Conservation (phyloP, 1,140 invertebrate genomes). For the Neelides sp. region DNA sequence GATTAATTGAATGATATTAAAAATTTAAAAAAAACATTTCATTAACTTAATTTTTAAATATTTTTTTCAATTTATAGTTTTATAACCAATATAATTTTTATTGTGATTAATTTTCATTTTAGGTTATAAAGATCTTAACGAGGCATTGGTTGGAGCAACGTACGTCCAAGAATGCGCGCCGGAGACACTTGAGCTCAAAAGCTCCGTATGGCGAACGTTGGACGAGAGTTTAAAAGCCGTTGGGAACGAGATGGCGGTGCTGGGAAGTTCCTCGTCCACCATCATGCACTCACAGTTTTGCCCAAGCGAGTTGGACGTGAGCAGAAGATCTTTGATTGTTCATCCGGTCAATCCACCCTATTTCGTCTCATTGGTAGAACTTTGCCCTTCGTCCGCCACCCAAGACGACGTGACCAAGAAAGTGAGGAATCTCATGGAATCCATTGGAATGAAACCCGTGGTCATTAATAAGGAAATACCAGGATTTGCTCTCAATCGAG, state of each 20-base stretch:
- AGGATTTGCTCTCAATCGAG: slow-evolving; percentile 85
- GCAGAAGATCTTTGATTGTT: slow-evolving; percentile 59
- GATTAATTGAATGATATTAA: slow-evolving; percentile 3
- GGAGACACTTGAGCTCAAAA: slow-evolving; percentile 73
- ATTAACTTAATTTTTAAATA: neutral
- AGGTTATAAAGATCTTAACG: slow-evolving; percentile 52
- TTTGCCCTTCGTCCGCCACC: slow-evolving; percentile 86
- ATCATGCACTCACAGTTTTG: slow-evolving; percentile 74
- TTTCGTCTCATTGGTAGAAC: slow-evolving; percentile 83
- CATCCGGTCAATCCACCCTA: slow-evolving; percentile 96
- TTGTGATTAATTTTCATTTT: no score
- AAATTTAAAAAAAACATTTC: neutral
- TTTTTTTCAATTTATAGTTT: slow-evolving; percentile 20
- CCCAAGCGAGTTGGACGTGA: slow-evolving; percentile 56
- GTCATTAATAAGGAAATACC: slow-evolving; percentile 69
- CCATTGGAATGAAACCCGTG: slow-evolving; percentile 83
- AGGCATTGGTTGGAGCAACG: slow-evolving; percentile 54
- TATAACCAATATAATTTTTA: slow-evolving; percentile 12
- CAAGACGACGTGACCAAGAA: slow-evolving; percentile 51
- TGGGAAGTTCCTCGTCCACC: slow-evolving; percentile 84
- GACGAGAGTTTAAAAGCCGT: slow-evolving; percentile 49
- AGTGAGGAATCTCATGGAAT: slow-evolving; percentile 62
- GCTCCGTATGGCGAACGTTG: slow-evolving; percentile 60
- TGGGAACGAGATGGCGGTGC: slow-evolving; percentile 47
- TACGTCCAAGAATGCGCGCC: slow-evolving; percentile 85